Percentiles rank a stretch among this genome's conserved stretches.
phyloP scores from a whole-genome alignment of 2,888 invertebrate genomes.

The Cerastis rubricosa region DNA sequence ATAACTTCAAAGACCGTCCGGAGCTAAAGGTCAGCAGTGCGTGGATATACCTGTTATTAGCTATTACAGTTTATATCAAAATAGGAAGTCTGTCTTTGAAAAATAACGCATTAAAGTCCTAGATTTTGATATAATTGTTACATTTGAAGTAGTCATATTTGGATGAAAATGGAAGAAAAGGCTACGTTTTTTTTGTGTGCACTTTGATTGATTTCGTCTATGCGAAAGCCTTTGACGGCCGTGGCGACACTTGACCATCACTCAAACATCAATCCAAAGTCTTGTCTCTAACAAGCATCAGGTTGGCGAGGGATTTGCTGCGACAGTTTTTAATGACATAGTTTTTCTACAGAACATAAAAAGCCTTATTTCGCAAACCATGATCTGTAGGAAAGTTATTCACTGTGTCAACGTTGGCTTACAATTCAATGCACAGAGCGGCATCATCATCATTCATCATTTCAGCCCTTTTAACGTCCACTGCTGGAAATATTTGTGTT shows the following conservation, averaged over 20 bases:
- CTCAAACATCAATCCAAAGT: slow-evolving; percentile 14
- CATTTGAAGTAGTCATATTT: not conserved
- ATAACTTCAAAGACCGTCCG: slow-evolving; percentile 20
- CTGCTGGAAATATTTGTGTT: too few species aligned
- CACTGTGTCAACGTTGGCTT: not conserved
- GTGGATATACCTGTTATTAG: slow-evolving; percentile 2
- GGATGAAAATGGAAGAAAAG: not conserved
- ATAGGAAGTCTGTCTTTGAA: too few species aligned
- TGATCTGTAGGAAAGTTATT: not conserved
- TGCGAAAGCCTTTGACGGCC: not conserved
- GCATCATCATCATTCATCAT: too few species aligned
- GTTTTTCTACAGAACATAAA: not conserved
- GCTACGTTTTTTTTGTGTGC: not conserved
- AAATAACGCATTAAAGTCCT: slow-evolving; percentile 5
- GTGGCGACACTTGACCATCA: slow-evolving; percentile 7
- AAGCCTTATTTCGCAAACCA: not conserved
- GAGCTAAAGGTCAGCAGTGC: slow-evolving; percentile 30
- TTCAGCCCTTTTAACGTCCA: too few species aligned
- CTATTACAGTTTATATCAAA: not conserved
- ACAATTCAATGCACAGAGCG: not conserved
- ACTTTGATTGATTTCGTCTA: not conserved
- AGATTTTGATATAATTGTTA: not conserved
- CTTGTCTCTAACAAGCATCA: slow-evolving; percentile 13
- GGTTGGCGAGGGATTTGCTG: not conserved
- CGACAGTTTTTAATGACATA: not conserved